Evolutionary conservation across 2,888 invertebrate genomes (phyloP).

Genomic region (Steinernema carpocapsae): DNA sequence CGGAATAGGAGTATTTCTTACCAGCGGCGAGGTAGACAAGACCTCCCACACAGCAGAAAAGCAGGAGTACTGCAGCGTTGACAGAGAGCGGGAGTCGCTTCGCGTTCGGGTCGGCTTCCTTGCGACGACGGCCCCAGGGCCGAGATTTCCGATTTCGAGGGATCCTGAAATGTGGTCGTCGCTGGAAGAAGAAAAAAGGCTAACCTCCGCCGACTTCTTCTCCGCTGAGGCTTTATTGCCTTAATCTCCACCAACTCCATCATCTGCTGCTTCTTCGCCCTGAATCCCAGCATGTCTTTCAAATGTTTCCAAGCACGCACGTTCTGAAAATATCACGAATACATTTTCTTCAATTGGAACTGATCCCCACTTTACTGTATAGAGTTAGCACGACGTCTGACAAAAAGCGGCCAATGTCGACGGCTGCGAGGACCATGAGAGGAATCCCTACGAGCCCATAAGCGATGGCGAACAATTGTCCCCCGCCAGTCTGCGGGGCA

Average conservation of each 20-base stretch:
- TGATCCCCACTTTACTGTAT: slow-evolving; percentile 21
- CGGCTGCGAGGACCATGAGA: slow-evolving; percentile 67
- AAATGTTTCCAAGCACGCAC: slow-evolving; percentile 5
- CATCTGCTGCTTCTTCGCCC: slow-evolving; percentile 25
- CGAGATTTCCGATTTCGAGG: slow-evolving; percentile 22
- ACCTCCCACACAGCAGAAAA: slow-evolving; percentile 68
- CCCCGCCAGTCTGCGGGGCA: slow-evolving; percentile 61
- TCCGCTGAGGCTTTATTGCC: slow-evolving; percentile 22
- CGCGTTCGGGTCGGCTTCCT: slow-evolving; percentile 41
- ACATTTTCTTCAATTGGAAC: background rate
- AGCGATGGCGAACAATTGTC: slow-evolving; percentile 63
- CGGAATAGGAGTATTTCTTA: background rate
- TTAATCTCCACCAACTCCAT: slow-evolving; percentile 13
- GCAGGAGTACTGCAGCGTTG: slow-evolving; percentile 66
- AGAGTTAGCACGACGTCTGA: slow-evolving; percentile 38
- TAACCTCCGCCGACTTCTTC: slow-evolving; percentile 29
- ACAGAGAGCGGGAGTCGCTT: slow-evolving; percentile 66
- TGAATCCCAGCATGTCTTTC: slow-evolving; percentile 27
- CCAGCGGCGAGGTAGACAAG: slow-evolving; percentile 65
- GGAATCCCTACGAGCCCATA: slow-evolving; percentile 66
- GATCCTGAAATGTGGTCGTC: slow-evolving; percentile 10
- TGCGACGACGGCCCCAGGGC: slow-evolving; percentile 5
- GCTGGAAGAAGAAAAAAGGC: background rate
- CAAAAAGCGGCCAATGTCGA: slow-evolving; percentile 67
- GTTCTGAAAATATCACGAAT: background rate